Evolutionary conservation across 2,888 invertebrate species (phyloP).

Genomic region (Acleris sparsana): DNA sequence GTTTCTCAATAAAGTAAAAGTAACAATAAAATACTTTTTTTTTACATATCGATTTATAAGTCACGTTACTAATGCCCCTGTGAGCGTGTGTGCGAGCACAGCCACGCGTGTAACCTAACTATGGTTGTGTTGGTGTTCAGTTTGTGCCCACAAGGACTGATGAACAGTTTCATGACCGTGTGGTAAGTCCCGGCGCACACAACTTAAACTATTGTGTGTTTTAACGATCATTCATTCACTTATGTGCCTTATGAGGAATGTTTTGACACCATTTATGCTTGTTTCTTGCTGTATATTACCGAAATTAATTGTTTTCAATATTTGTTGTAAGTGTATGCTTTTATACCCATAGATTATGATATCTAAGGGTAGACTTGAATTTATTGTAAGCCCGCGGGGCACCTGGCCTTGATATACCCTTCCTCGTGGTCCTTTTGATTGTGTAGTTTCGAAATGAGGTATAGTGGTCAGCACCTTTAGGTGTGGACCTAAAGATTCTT

Average conservation of each 20-base stretch:
- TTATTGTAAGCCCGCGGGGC: neutral
- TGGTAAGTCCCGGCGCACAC: slow-evolving; percentile 87
- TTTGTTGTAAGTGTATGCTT: neutral
- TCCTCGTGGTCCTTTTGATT: no score
- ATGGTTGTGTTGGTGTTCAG: slow-evolving; percentile 87
- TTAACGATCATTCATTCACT: slow-evolving; percentile 33
- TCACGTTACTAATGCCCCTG: slow-evolving; percentile 65
- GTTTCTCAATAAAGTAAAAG: neutral
- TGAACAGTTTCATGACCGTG: slow-evolving; percentile 94
- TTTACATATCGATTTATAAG: neutral
- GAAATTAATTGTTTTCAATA: neutral
- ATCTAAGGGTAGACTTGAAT: no score
- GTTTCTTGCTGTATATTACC: neutral
- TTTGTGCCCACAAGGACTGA: slow-evolving; percentile 93
- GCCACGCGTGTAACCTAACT: slow-evolving; percentile 69
- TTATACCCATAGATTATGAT: no score
- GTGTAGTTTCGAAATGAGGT: no score
- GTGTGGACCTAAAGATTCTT: no score
- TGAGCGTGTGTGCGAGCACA: slow-evolving; percentile 57
- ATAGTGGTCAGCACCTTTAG: no score
- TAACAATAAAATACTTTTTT: neutral
- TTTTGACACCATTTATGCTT: slow-evolving; percentile 24
- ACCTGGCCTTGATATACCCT: no score
- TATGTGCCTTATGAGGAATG: slow-evolving; percentile 19
- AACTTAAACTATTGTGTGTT: slow-evolving; percentile 45